Evolutionary conservation across 1,140 invertebrate genomes (phyloP).

Genomic region (Hydropsyche tenuis): DNA sequence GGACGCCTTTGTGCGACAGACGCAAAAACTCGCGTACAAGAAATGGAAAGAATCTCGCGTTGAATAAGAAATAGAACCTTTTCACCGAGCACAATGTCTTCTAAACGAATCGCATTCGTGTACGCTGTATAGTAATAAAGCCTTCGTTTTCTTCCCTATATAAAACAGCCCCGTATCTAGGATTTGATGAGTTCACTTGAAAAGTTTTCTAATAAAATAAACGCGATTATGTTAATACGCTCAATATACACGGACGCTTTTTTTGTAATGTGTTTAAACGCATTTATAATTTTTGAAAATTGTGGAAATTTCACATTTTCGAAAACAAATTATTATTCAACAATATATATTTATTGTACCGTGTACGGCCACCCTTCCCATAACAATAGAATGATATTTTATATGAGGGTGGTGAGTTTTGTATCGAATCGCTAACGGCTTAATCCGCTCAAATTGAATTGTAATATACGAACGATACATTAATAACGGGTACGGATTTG

Average conservation of each 20-base stretch:
- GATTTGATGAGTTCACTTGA: conserved; percentile 39
- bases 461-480: conserved; percentile 40
- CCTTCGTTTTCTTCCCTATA: too few relatives aligned
- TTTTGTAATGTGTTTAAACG: too few relatives aligned
- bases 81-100: conserved; percentile 31
- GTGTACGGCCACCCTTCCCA: too few relatives aligned
- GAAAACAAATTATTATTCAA: not conserved
- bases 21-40: conserved; percentile 25
- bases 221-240: conserved; percentile 20
- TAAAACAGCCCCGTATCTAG: not conserved
- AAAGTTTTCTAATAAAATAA: conserved; percentile 36
- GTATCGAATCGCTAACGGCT: not conserved
- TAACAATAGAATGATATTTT: too few relatives aligned
- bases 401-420: too few relatives aligned
- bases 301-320: not conserved
- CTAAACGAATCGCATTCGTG: conserved; percentile 31
- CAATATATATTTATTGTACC: too few relatives aligned
- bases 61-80: conserved; percentile 34
- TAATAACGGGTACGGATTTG: conserved; percentile 41
- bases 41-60: conserved; percentile 39
- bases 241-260: not conserved
- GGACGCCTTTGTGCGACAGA: conserved; percentile 26
- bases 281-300: too few relatives aligned
- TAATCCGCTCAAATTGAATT: conserved; percentile 42
- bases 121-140: conserved; percentile 15